phyloP scores from a whole-genome alignment of 2,888 invertebrate species.

The Deilephila elpenor region DNA sequence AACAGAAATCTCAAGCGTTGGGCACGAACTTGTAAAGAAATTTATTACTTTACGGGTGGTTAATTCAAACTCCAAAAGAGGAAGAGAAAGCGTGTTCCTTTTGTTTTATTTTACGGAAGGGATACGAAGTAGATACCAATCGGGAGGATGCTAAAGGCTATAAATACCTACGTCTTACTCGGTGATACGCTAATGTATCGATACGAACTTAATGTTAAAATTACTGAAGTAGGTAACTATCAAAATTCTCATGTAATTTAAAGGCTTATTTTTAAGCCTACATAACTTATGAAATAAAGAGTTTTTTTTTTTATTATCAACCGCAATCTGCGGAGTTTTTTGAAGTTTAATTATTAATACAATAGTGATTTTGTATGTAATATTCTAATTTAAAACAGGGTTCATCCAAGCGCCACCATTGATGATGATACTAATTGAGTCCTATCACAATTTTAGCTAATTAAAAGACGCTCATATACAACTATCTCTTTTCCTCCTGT shows the following conservation, averaged over 20 bases:
- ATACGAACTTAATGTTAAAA: background rate
- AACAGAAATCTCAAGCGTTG: slow-evolving; percentile 2
- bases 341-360: too few species aligned
- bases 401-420: background rate
- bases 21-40: slow-evolving; percentile 14
- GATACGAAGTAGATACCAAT: slow-evolving; percentile 15
- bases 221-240: background rate
- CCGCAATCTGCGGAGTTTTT: too few species aligned
- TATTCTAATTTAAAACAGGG: too few species aligned
- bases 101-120: slow-evolving; percentile 15
- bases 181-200: too few species aligned
- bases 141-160: slow-evolving; percentile 10
- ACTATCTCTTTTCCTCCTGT: background rate
- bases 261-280: background rate
- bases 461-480: background rate
- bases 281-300: too few species aligned
- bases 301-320: too few species aligned
- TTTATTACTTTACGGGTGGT: slow-evolving; percentile 21
- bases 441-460: background rate
- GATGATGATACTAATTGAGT: background rate
- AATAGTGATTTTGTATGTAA: too few species aligned
- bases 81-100: slow-evolving; percentile 24
- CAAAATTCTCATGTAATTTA: background rate
- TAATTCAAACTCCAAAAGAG: slow-evolving; percentile 6
- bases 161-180: background rate